A percentile compares a stretch with the other conserved stretches of the same genome.
These are phyloP conservation scores for Ancistrus triradiatus DNA, from an alignment of 2,113 vertebrate genomes.

Conservation along the genomic window DNA sequence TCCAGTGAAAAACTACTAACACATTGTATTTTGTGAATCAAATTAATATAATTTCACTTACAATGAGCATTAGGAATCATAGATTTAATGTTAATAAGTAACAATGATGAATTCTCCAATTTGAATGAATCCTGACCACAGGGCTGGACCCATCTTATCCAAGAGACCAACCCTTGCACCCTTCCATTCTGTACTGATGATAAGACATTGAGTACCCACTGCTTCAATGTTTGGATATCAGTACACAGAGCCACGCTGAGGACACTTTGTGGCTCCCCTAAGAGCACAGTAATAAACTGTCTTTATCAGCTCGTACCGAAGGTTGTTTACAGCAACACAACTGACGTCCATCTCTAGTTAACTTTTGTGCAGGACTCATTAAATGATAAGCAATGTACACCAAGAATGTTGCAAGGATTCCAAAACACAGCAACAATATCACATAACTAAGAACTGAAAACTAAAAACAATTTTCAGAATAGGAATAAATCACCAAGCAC, in stretches of 20 bases:
- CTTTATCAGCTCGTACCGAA: slow-evolving; percentile 12
- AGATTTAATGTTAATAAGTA: too few species aligned
- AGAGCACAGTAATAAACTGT: slow-evolving; percentile 7
- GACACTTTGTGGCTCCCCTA: slow-evolving; percentile 20
- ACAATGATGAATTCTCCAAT: too few species aligned
- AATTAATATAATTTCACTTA: too few species aligned
- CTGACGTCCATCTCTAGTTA: slow-evolving; percentile 15
- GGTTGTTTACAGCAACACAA: slow-evolving; percentile 33
- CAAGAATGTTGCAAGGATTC: neutral
- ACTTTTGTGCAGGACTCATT: neutral
- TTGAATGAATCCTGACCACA: slow-evolving; percentile 34
- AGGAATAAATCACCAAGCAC: too few species aligned
- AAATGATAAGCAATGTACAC: slow-evolving; percentile 14
- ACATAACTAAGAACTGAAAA: slow-evolving; percentile 10
- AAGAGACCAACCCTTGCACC: slow-evolving; percentile 39
- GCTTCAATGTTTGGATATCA: neutral
- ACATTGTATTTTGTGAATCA: too few species aligned
- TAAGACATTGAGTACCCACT: slow-evolving; percentile 21
- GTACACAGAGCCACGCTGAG: slow-evolving; percentile 7
- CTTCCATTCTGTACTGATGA: slow-evolving; percentile 34
- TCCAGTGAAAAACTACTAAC: too few species aligned
- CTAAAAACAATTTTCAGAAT: slow-evolving; percentile 25
- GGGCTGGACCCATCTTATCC: slow-evolving; percentile 54
- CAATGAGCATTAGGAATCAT: too few species aligned
- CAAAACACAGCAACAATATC: slow-evolving; percentile 9